Percentiles rank a stretch among this genome's conserved stretches.
Evolutionary conservation across 2,113 vertebrate species (phyloP).

Genomic region (Amblyopsis rosae): DNA sequence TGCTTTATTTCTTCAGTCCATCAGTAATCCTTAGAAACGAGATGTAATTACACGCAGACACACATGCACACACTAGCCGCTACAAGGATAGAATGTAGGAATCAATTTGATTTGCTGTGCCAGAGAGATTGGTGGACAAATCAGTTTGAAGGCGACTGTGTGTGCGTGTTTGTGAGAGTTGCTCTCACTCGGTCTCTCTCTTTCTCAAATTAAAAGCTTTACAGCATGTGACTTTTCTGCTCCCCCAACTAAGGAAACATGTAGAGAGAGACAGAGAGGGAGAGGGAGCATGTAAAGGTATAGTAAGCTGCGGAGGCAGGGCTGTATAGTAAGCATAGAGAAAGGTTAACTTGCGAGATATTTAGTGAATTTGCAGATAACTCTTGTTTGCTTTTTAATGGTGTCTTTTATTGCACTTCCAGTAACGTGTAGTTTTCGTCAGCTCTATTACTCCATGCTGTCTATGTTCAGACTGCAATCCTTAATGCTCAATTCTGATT

Average conservation of each 20-base stretch:
- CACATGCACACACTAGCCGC: background rate
- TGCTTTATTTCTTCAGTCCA: slow-evolving; percentile 26
- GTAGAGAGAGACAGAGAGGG: slow-evolving; percentile 20
- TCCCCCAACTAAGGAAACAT: slow-evolving; percentile 68
- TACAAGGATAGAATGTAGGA: slow-evolving; percentile 3
- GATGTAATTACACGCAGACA: slow-evolving; percentile 33
- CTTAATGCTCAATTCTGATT: too few relatives aligned
- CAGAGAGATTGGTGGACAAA: slow-evolving; percentile 5
- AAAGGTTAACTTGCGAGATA: background rate
- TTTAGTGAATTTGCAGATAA: too few relatives aligned
- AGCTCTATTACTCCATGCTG: too few relatives aligned
- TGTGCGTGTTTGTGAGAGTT: slow-evolving; percentile 15
- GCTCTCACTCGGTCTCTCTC: slow-evolving; percentile 8
- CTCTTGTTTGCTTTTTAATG: too few relatives aligned
- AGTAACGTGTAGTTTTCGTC: too few relatives aligned
- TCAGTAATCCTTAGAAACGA: slow-evolving; percentile 29
- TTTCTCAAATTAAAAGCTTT: slow-evolving; percentile 56
- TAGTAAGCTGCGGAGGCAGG: background rate
- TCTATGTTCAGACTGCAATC: too few relatives aligned
- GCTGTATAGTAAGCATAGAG: background rate
- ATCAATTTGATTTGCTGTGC: slow-evolving; percentile 35
- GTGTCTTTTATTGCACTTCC: too few relatives aligned
- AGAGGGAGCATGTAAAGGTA: background rate
- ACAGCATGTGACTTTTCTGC: slow-evolving; percentile 62
- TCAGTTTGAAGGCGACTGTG: background rate